Evolutionary conservation across 2,797 vertebrate genomes (phyloP).

Genomic region (Siniperca obscura): DNA sequence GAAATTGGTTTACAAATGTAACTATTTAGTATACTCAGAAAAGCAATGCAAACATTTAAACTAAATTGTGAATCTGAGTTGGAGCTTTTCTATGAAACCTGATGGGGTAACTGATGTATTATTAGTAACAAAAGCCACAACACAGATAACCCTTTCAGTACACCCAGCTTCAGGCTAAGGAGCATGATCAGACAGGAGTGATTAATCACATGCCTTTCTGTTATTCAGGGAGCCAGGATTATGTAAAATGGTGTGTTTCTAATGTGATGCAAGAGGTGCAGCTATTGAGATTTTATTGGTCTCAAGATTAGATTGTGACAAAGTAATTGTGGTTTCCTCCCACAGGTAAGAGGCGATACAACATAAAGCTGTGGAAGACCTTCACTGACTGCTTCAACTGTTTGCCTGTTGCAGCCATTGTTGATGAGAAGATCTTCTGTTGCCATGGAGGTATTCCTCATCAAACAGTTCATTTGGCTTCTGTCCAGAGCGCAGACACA

Average conservation of each 20-base stretch:
- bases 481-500: slow-evolving; percentile 21
- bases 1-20: not conserved
- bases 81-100: not conserved
- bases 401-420: slow-evolving; percentile 95
- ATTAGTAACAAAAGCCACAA: slow-evolving; percentile 6
- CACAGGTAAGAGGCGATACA: slow-evolving; percentile 96
- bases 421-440: slow-evolving; percentile 91
- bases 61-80: not conserved
- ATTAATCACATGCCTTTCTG: slow-evolving; percentile 64
- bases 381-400: slow-evolving; percentile 99
- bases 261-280: slow-evolving; percentile 46
- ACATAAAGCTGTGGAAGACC: slow-evolving; percentile 99
- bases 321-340: slow-evolving; percentile 32
- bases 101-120: not conserved
- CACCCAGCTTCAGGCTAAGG: slow-evolving; percentile 32
- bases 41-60: not conserved
- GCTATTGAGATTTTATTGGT: slow-evolving; percentile 45
- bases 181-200: slow-evolving; percentile 54
- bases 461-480: slow-evolving; percentile 54
- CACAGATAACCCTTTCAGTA: not conserved
- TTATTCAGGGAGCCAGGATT: slow-evolving; percentile 55
- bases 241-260: slow-evolving; percentile 59
- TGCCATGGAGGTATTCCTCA: slow-evolving; percentile 86
- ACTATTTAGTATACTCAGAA: not conserved
- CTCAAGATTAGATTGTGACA: slow-evolving; percentile 61